Evolutionary conservation across 2,888 invertebrate genomes (phyloP), one percentile per base, ranked within the genome.

Genomic region (Nymphalis polychloros): DNA sequence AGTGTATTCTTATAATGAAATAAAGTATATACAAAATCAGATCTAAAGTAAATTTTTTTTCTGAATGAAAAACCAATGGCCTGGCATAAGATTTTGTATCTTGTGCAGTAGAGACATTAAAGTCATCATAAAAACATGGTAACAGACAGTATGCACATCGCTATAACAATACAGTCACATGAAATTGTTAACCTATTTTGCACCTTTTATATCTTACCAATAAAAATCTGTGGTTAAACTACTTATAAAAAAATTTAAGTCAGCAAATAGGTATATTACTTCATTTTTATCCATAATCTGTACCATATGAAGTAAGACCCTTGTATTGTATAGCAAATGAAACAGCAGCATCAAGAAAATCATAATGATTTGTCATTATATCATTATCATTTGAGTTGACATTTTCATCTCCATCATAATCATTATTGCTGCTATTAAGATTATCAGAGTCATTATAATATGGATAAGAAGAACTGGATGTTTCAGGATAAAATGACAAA

Each of bases 291-390:
- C 89, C 90, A 81, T 90, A 91, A 69, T 89, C 90, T 62, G 84
- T 86, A 16, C 88, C 88, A 77, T 90, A 89, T 46, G 92, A 92
- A 27, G 94, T 94, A 50, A 96, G 87, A 41, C 96, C 96, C 85
- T 96, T 96, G 81, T 95, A 95, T 81, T 95, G 94, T 73, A 96
- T 96, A 47, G 96, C 96, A 78, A 94, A 95, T 55, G 94, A 93
- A n/a, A 96, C 95, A n/a, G 96, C 96, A 62, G 95, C 93, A 86
- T 95, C 95, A 74, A 96, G 85, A 79, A 96, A 95, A 78, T 95
- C 95, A 81, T 85, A 90, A 73, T 91, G 86, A 78, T 79, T 81
- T 19, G 75, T 76, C 17, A 76, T 72, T 66, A 77, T 76, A 63
- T 79, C 76, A 76, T 79, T 81, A n/a, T 81, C 81, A 72, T 77